Evolutionary conservation across 1,140 invertebrate species (phyloP), one percentile per base, ranked within the genome.

Genomic region (Limonius californicus): DNA sequence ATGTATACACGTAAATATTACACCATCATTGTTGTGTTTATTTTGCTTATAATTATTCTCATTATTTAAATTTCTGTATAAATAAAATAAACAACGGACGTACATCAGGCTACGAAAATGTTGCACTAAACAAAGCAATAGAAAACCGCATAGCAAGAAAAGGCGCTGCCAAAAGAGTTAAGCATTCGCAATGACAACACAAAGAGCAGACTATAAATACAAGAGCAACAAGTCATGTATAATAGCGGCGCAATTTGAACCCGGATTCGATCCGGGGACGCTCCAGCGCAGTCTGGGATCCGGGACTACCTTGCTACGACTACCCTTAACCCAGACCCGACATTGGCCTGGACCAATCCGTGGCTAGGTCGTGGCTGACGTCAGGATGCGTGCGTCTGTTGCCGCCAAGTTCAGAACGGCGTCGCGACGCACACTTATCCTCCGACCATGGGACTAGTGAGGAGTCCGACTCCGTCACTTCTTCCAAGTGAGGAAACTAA

Each of bases 321-420:
- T 78, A 71, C 75, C 75, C 79, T 79, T 76, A 70, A 69, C 68
- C 69, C 66, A 68, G 79, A 78, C 64, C 77, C 77, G 79, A 79
- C 79, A 79, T 80, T 80, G 79, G 74, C 77, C 75, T 76, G 57
- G 68, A 71, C 73, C 69, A 71, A 68, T 72, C 61, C 50, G 61
- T 65, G 65, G 58, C 68, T 71, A 70, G 69, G 70, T 71, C 72
- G 72, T 20, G 55, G 57, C 47, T 69, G 69, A 73, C 70, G 71
- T 69, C 62, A 65, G 45, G 63, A 43, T 67, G 69, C 67, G 68
- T 67, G 63, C 65, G 59, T 23, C 61, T 35, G 45, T 57, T 23
- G n/a, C 62, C 54, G 47, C 62, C 50, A 63, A 63, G 23, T 63
- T 59, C 43, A 53, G 42, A 43, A 45, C 63, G 62, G 47, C 68